Conservation (phyloP, 1,140 invertebrate genomes). For the Drosophila pseudoobscura region DNA sequence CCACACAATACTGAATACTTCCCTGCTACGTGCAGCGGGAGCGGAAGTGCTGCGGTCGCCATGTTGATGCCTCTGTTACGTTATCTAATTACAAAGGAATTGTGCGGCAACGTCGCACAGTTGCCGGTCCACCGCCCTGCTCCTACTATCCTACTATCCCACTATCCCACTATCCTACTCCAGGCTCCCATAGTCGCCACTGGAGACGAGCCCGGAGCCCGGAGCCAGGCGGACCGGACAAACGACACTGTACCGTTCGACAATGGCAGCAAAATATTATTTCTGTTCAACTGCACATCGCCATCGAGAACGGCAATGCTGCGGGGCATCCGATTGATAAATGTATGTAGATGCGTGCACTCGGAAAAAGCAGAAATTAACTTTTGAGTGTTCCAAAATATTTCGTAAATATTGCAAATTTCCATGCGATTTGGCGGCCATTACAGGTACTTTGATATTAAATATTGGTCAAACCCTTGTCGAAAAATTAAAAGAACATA, state of each 20-base stretch:
- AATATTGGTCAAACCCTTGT: too few species aligned
- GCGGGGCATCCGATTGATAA: conserved; percentile 55
- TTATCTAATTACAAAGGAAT: conserved; percentile 82
- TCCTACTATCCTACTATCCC: not conserved
- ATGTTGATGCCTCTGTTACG: conserved; percentile 73
- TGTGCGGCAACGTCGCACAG: conserved; percentile 63
- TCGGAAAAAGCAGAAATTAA: too few species aligned
- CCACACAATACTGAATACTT: not conserved
- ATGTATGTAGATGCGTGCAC: conserved; percentile 25
- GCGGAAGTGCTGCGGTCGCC: conserved; percentile 59
- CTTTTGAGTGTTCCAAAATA: too few species aligned
- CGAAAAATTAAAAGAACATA: too few species aligned
- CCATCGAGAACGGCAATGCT: conserved; percentile 5
- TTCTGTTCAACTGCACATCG: conserved; percentile 60
- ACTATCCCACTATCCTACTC: not conserved
- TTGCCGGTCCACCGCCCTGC: conserved; percentile 41
- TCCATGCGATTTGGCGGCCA: too few species aligned
- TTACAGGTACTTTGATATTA: too few species aligned
- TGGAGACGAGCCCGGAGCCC: not conserved
- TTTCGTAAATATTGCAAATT: too few species aligned
- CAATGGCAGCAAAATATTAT: conserved; percentile 49
- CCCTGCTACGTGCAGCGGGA: conserved; percentile 4
- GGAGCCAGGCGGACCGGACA: not conserved
- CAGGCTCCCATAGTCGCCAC: not conserved
- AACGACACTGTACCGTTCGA: not conserved